Percentiles rank a stretch among this genome's conserved stretches.
phyloP scores from a whole-genome alignment of 2,797 vertebrate species.

The Leptoclinus maculatus region DNA sequence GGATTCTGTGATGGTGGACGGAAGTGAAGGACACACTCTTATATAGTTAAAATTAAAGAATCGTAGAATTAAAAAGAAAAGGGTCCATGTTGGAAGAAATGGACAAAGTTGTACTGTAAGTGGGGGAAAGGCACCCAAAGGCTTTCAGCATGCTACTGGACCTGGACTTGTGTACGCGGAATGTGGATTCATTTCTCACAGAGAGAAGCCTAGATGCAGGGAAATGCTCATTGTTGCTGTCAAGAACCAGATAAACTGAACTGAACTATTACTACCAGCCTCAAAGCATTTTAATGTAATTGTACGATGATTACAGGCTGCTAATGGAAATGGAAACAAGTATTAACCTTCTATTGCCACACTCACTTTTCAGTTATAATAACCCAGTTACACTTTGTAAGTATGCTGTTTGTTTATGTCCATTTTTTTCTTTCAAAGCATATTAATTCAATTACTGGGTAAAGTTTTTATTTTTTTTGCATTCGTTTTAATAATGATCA shows the following conservation, averaged over 20 bases:
- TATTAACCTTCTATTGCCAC: constrained; percentile 10
- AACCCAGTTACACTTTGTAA: constrained; percentile 11
- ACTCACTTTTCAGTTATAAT: constrained; percentile 8
- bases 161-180: constrained; percentile 10
- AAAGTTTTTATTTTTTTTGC: too few species aligned
- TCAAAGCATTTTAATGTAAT: constrained; percentile 4
- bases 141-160: constrained; percentile 14
- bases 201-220: background rate
- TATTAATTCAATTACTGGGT: too few species aligned
- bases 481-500: background rate
- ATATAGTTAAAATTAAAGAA: background rate
- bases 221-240: constrained; percentile 3
- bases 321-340: constrained; percentile 24
- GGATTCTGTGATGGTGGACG: constrained; percentile 67
- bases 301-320: constrained; percentile 24
- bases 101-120: constrained; percentile 29
- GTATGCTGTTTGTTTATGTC: constrained; percentile 20
- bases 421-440: background rate
- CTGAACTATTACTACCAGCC: constrained; percentile 17
- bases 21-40: background rate
- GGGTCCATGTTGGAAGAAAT: constrained; percentile 16
- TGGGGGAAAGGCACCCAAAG: background rate
- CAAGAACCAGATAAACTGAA: constrained; percentile 17
- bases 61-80: background rate
- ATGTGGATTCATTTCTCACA: constrained; percentile 3